Evolutionary conservation across 2,888 invertebrate genomes (phyloP), one percentile per base, ranked within the genome.

Genomic region (Caenorhabditis sp.): DNA sequence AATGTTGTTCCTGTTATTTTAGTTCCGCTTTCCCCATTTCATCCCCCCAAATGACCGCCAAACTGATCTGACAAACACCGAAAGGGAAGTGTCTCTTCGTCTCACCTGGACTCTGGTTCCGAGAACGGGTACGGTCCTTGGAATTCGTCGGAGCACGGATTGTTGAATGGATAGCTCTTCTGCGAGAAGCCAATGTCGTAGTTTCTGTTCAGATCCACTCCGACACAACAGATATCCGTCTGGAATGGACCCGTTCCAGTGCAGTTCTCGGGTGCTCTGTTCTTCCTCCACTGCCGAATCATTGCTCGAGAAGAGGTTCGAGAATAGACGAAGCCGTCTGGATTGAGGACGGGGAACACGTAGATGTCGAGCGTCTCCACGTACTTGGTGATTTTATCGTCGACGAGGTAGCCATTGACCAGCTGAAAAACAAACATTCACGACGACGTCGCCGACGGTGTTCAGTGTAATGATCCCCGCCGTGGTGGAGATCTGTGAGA

Each of bases 241-340:
- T 85, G 85, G 72, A 85, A 88, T 22, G 69, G 83, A 5, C 89
- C 88, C 0, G 72, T 85, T 0, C 90, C 90, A 0, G 87, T 86
- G 71, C 90, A 90, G 65, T 90, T 90, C 32, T 82, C 85, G 0
- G 88, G 88, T 8, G 90, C 90, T 5, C 87, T 67, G 70, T 90
- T 91, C 79, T 91, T 91, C 9, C 91, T 84, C 91, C 91, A 91
- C 80, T 91, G 89, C 13, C 91, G 85, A 51, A 89, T 88, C 85
- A 79, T 85, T 11, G 85, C 84, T 18, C 78, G 50, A 5, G 70
- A 64, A 0, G 84, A 84, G 3, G 82, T 83, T 22, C 89, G 55
- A 18, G 89, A 88, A 67, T 85, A 90, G 24, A 90, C 83, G 72
- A 90, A 90, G 9, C 91, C 91, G 53, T 91, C 91, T 3, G 91